phyloP scores from a whole-genome alignment of 2,888 invertebrate species.

The Galerucella nymphaeae region DNA sequence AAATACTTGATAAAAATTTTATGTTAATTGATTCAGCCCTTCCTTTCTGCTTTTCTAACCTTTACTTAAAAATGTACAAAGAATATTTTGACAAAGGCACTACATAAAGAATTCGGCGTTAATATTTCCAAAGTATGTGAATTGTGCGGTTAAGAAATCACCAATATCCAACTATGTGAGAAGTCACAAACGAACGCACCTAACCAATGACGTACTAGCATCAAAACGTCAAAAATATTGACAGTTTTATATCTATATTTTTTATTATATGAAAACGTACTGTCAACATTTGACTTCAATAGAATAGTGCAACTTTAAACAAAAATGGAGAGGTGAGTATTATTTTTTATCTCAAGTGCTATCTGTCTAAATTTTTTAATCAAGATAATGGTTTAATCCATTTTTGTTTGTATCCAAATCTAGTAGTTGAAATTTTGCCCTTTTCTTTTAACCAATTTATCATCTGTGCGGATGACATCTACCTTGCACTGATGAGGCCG shows the following conservation, averaged over 20 bases:
- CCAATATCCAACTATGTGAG: constrained; percentile 46
- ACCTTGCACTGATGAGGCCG: too few species aligned
- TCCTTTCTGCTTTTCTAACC: too few species aligned
- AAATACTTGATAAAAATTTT: too few species aligned
- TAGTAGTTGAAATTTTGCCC: too few species aligned
- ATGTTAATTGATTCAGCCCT: too few species aligned
- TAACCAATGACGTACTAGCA: constrained; percentile 19
- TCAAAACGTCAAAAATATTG: background rate
- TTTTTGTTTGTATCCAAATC: too few species aligned
- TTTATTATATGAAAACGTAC: background rate
- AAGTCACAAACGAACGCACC: constrained; percentile 57
- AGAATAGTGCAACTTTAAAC: constrained; percentile 1
- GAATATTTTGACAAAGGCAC: constrained; percentile 45
- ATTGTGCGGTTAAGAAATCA: constrained; percentile 13
- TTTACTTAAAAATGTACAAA: constrained; percentile 6
- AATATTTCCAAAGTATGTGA: constrained; percentile 30
- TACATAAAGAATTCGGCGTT: constrained; percentile 51
- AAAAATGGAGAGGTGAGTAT: constrained; percentile 3
- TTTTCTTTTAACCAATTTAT: too few species aligned
- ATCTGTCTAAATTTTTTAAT: background rate
- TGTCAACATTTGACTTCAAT: background rate
- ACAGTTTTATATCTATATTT: background rate
- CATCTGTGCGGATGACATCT: too few species aligned
- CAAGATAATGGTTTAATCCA: background rate
- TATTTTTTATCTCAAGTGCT: background rate